Evolutionary conservation across 2,113 vertebrate genomes (phyloP).

Genomic region (Baryphthengus martii): DNA sequence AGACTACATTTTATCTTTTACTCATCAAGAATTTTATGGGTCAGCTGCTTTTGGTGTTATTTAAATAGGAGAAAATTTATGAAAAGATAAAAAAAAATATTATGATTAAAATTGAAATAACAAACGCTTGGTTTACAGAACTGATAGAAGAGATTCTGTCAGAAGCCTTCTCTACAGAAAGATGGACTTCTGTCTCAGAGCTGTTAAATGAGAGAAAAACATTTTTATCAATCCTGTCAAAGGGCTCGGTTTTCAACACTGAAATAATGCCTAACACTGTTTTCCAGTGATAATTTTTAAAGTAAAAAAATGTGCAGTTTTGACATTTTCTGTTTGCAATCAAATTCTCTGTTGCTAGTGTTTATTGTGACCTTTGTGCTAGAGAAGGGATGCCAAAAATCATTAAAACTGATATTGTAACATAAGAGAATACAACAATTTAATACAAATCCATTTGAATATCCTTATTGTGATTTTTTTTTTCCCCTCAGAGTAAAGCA

Average conservation of each 20-base stretch:
- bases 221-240: not conserved
- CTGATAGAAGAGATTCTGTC: not conserved
- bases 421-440: constrained; percentile 34
- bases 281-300: not conserved
- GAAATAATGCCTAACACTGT: not conserved
- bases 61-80: not conserved
- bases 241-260: not conserved
- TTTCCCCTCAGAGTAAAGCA: not conserved
- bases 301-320: not conserved
- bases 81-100: not conserved
- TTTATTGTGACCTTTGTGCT: constrained; percentile 34
- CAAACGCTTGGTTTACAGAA: not conserved
- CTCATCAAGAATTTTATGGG: not conserved
- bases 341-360: not conserved
- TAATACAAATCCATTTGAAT: constrained; percentile 33
- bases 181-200: not conserved
- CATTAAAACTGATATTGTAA: constrained; percentile 34
- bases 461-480: constrained; percentile 58
- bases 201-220: not conserved
- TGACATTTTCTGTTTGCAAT: not conserved
- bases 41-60: not conserved
- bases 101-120: not conserved
- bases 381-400: constrained; percentile 15
- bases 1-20: not conserved
- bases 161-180: not conserved